Evolutionary conservation across 2,113 vertebrate species (phyloP), one percentile per base, ranked within the genome.

Genomic region (Sciurus niger): DNA sequence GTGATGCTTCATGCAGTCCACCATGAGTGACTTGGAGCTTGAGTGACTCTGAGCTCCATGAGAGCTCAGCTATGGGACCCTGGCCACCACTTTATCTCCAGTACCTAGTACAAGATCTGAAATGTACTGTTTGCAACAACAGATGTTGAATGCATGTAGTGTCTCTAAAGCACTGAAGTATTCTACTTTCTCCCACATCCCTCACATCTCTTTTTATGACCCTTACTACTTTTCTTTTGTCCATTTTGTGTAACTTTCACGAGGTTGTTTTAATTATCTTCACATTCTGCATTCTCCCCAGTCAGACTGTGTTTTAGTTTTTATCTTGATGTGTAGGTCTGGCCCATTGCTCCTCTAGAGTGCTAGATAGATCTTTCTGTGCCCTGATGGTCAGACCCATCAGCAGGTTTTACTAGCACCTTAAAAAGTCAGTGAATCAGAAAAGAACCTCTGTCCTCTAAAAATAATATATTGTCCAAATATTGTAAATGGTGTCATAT

Each of bases 391-490:
- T 46, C 63, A 95, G 58, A 72, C 22, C 3, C 46, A 51, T 89
- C 73, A 92, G 40, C 30, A 96, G 48, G 53, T 90, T 94, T 92
- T 87, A 77, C 40, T 32, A 94, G 40, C 25, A 34, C 13, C 25
- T 68, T 12, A 30, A 77, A 30, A 77, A 96, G 24, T 84, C 58
- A 93, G 11, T 13, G 3, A 37, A 28, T 84, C 12, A 63, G 76
- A 72, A 95, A 93, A 76, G 6, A 37, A 4, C 53, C 12, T 8
- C 28, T 94, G 6, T 43, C n/a, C 72, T 77, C 37, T 79, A 73
- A 86, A 43, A 90, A 82, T 4, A 60, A 17, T 60, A 78, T n/a
- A 6, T 63, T 60, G 11, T 67, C 58, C 20, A 85, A 20, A 83
- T 32, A 83, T 93, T 95, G 22, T 22, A 68, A 88, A 85, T 28